A percentile compares a stretch with the other conserved stretches of the same genome.
phyloP scores from a whole-genome alignment of 2,113 vertebrate genomes.

The Petromus typicus region DNA sequence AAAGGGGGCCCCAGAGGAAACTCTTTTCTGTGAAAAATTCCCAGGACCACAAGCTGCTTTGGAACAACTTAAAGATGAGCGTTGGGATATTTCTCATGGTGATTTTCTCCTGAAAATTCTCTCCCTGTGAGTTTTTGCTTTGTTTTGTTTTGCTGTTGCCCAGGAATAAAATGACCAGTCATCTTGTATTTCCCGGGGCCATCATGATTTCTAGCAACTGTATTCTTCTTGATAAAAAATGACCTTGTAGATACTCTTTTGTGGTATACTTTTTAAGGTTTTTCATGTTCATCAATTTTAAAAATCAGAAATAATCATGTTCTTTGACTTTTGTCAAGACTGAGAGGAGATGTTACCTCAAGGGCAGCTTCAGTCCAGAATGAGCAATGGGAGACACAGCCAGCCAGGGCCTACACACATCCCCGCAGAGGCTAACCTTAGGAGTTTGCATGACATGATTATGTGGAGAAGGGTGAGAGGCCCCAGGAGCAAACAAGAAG shows the following conservation, averaged over 20 bases:
- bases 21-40: neutral
- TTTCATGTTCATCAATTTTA: neutral
- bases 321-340: neutral
- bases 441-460: slow-evolving; percentile 37
- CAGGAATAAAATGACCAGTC: neutral
- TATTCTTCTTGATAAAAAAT: neutral
- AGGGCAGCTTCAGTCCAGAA: neutral
- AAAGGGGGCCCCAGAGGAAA: too few species aligned
- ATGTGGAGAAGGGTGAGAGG: neutral
- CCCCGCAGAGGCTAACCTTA: slow-evolving; percentile 43
- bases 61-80: neutral
- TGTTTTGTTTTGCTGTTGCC: neutral
- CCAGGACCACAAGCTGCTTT: neutral
- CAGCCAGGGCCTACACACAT: neutral
- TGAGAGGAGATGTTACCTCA: neutral
- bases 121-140: neutral
- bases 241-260: neutral
- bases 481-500: neutral
- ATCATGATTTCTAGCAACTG: neutral
- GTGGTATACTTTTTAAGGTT: neutral
- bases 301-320: neutral
- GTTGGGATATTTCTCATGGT: neutral
- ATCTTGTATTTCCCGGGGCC: neutral
- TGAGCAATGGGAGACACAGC: neutral
- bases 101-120: neutral